Percentiles rank a stretch among this genome's conserved stretches.
Evolutionary conservation across 2,888 invertebrate species (phyloP).

Genomic region (Drepanosiphum platanoidis): DNA sequence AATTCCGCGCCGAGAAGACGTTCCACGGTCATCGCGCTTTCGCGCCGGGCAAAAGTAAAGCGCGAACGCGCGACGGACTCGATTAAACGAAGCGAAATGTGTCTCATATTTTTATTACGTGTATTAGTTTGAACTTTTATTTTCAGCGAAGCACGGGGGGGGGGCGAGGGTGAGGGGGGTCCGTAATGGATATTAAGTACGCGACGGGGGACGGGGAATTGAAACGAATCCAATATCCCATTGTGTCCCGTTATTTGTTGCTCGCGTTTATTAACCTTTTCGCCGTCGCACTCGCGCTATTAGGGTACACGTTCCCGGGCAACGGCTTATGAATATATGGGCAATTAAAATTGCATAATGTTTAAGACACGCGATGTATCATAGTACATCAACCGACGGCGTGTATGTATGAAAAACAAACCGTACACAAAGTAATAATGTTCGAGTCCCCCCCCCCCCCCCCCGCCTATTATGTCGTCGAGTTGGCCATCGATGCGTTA

Average conservation of each 20-base stretch:
- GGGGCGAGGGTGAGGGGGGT: too few relatives aligned
- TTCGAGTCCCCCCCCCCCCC: too few relatives aligned
- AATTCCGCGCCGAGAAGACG: neutral
- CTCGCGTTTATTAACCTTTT: neutral
- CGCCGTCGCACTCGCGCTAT: neutral
- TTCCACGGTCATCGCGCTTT: neutral
- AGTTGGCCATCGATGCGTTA: too few relatives aligned
- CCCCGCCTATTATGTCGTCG: too few relatives aligned
- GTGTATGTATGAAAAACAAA: too few relatives aligned
- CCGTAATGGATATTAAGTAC: neutral
- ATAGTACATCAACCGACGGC: too few relatives aligned
- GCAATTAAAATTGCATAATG: constrained; percentile 25
- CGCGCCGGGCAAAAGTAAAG: neutral
- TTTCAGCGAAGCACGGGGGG: neutral
- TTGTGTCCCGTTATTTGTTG: neutral
- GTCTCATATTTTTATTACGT: constrained; percentile 1
- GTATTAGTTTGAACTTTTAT: neutral
- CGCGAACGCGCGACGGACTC: neutral
- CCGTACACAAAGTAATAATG: too few relatives aligned
- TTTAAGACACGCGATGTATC: neutral
- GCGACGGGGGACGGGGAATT: neutral
- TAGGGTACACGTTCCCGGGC: neutral
- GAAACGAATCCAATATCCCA: neutral
- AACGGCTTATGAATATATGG: neutral
- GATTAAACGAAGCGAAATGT: neutral